These are phyloP conservation scores for Synergus umbraculus DNA, from an alignment of 2,888 invertebrate species.

Conservation along the genomic window DNA sequence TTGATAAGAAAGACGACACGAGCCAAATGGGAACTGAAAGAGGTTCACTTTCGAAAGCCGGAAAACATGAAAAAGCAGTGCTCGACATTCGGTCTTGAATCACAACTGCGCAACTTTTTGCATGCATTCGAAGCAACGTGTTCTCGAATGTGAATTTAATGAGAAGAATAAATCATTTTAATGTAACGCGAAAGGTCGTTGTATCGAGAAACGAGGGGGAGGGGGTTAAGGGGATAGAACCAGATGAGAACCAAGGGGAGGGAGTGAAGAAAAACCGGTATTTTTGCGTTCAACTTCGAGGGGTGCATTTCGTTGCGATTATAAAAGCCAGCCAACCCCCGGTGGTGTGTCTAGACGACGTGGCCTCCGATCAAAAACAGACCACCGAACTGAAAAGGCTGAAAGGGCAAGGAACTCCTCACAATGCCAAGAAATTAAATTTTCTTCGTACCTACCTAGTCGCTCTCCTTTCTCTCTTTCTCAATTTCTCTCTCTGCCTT, in stretches of 20 bases:
- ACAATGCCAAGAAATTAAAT: conserved; percentile 76
- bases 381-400: conserved; percentile 74
- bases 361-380: conserved; percentile 76
- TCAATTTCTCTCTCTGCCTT: conserved; percentile 50
- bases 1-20: conserved; percentile 12
- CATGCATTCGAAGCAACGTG: conserved; percentile 55
- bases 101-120: conserved; percentile 50
- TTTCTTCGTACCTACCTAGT: conserved; percentile 65
- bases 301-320: conserved; percentile 76
- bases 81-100: conserved; percentile 55
- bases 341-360: conserved; percentile 71
- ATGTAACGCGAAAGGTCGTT: conserved; percentile 64
- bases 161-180: conserved; percentile 74
- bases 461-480: conserved; percentile 45
- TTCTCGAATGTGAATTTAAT: conserved; percentile 72
- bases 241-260: conserved; percentile 51
- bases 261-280: conserved; percentile 67
- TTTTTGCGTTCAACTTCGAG: conserved; percentile 70
- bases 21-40: conserved; percentile 21
- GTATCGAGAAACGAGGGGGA: conserved; percentile 49
- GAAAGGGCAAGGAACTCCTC: conserved; percentile 74
- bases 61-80: conserved; percentile 42
- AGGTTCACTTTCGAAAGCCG: conserved; percentile 34
- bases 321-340: conserved; percentile 73
- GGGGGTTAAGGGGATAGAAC: conserved; percentile 56